Evolutionary conservation across 2,888 invertebrate genomes (phyloP), one percentile per base, ranked within the genome.

Genomic region (Gerosis bhagava): DNA sequence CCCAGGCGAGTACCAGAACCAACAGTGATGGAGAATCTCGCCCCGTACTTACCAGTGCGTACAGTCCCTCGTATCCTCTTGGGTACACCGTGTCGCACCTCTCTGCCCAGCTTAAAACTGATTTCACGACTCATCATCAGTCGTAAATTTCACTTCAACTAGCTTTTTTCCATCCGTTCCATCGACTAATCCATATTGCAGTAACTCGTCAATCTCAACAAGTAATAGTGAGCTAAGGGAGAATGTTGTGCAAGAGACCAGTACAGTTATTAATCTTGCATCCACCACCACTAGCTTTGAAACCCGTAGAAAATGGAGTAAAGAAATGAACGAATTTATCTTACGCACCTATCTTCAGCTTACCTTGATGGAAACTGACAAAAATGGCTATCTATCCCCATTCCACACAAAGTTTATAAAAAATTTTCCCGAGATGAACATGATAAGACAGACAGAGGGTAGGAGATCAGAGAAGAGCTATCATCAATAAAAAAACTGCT

Each of bases 381-480:
- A 21, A 19, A 45, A 31, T 11, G 12, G 32, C 3, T 50, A 53
- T 6, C 22, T 54, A 16, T 5, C 46, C 4, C 12, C 37, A 12
- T 13, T 51, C 7, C 43, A 54, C 7, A 21, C 5, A 28, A 42
- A 42, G 22, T 53, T 50, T 12, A 40, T 36, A 6, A 37, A 45
- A 26, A 24, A 36, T 46, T 51, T 28, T 25, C 46, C 51, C 8
- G 13, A 49, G 6, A 49, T 51, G 44, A 4, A 49, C 10, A 46
- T 32, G 7, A 19, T 39, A 12, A 42, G 34, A n/a, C 24, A 29
- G 36, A 13, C 56, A 56, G 19, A 43, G 50, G 24, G 21, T 53
- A 40, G 56, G 56, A 4, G 47, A 53, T 3, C 53, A 53, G 39
- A 28, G 49, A 17, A 17, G 57, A 15, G 50, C 53, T 2, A 53